Conservation (phyloP, 2,113 vertebrate species). For the Euleptes europaea region DNA sequence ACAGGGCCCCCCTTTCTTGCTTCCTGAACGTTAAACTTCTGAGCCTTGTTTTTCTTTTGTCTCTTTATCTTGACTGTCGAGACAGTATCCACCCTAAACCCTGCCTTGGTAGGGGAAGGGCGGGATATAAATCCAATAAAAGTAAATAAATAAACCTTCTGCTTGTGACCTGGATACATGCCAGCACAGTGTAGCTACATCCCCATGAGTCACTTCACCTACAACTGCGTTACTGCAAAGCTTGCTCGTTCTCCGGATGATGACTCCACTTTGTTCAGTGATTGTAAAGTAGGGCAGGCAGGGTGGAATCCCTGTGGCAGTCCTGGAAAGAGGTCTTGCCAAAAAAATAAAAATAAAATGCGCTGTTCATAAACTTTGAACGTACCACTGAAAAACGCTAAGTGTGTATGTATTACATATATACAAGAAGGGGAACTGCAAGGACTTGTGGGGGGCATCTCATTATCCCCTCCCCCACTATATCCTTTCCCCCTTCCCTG, state of each 20-base stretch:
- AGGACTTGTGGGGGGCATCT: too few relatives aligned
- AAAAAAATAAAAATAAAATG: background rate
- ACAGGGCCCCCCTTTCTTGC: background rate
- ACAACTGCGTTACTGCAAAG: background rate
- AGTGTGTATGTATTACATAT: too few relatives aligned
- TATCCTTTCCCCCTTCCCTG: too few relatives aligned
- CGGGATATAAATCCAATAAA: too few relatives aligned
- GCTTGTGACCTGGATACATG: background rate
- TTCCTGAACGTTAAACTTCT: background rate
- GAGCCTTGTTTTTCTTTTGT: background rate
- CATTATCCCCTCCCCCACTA: too few relatives aligned
- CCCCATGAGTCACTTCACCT: background rate
- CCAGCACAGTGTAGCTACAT: background rate
- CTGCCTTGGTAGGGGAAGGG: too few relatives aligned
- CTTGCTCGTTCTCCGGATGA: background rate
- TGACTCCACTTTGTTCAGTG: too few relatives aligned
- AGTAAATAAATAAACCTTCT: constrained; percentile 2
- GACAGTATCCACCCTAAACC: too few relatives aligned
- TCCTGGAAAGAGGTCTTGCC: background rate
- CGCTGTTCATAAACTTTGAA: background rate
- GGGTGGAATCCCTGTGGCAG: background rate
- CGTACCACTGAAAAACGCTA: too few relatives aligned
- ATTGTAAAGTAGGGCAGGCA: background rate
- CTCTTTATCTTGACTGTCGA: background rate
- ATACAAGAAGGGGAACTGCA: too few relatives aligned